Conservation (phyloP, 2,797 vertebrate species). For the Poeciliopsis infans region DNA sequence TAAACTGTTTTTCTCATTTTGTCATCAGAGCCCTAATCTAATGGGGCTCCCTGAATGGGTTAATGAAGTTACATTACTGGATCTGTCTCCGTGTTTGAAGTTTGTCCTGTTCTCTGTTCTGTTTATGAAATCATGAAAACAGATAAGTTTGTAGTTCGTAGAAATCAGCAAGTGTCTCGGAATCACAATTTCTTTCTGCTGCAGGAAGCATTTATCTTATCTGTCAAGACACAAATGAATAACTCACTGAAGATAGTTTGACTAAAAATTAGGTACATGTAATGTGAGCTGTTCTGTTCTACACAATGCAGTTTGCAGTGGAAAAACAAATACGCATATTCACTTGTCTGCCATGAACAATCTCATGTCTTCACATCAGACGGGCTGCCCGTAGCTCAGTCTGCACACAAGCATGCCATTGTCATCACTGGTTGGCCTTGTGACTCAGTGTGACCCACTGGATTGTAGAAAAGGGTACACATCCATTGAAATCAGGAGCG, state of each 20-base stretch:
- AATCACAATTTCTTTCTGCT: conserved; percentile 52
- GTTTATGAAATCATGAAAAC: conserved; percentile 41
- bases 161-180: conserved; percentile 46
- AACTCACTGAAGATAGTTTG: conserved; percentile 8
- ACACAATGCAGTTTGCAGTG: background rate
- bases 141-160: conserved; percentile 42
- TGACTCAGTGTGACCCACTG: conserved; percentile 78
- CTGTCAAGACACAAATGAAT: conserved; percentile 40
- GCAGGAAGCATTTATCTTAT: conserved; percentile 42
- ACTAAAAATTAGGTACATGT: conserved; percentile 23
- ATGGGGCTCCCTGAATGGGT: background rate
- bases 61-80: conserved; percentile 25
- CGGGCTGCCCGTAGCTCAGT: conserved; percentile 48
- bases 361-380: conserved; percentile 67
- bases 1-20: conserved; percentile 9
- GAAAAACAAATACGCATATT: background rate
- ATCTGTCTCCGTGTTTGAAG: conserved; percentile 27
- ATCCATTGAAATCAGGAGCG: conserved; percentile 60
- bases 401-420: conserved; percentile 78
- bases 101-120: conserved; percentile 28
- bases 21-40: background rate
- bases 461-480: conserved; percentile 62
- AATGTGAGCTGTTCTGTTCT: conserved; percentile 15
- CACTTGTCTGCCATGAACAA: conserved; percentile 65
- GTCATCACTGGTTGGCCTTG: conserved; percentile 77